Evolutionary conservation across 1,140 invertebrate genomes (phyloP).

Genomic region (Amyelois transitella): DNA sequence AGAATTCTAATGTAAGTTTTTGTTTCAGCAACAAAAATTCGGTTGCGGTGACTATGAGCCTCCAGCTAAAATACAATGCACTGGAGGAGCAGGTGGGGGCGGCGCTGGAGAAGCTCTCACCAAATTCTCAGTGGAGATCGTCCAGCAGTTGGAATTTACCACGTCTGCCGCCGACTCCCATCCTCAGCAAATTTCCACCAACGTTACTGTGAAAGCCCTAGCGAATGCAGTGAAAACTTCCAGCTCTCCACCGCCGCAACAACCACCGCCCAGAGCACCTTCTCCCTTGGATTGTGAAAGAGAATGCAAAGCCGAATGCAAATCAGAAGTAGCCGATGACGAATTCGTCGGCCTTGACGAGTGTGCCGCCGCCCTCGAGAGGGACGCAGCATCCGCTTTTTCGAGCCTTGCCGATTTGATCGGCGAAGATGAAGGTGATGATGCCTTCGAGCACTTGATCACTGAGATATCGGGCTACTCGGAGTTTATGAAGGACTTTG

Average conservation of each 20-base stretch:
- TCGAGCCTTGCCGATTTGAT: conserved; percentile 86
- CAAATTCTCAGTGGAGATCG: conserved; percentile 93
- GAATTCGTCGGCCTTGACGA: conserved; percentile 89
- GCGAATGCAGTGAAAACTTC: conserved; percentile 89
- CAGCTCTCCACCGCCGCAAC: conserved; percentile 73
- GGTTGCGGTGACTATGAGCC: conserved; percentile 88
- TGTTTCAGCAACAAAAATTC: conserved; percentile 88
- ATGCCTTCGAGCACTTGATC: conserved; percentile 90
- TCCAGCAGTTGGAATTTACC: conserved; percentile 91
- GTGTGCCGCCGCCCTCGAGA: conserved; percentile 85
- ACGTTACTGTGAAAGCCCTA: conserved; percentile 92
- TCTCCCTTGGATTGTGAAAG: conserved; percentile 76
- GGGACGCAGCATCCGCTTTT: conserved; percentile 84
- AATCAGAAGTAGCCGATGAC: conserved; percentile 86
- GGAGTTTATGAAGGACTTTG: conserved; percentile 89
- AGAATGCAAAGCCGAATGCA: conserved; percentile 81
- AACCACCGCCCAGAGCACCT: conserved; percentile 52
- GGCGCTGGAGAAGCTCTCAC: conserved; percentile 78
- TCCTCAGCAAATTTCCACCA: conserved; percentile 92
- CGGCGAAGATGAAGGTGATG: conserved; percentile 89
- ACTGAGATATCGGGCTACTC: conserved; percentile 89
- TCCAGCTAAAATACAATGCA: conserved; percentile 85
- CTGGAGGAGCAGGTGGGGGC: conserved; percentile 61
- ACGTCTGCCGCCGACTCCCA: conserved; percentile 87
- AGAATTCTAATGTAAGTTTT: conserved; percentile 20